Conservation (phyloP, 2,797 vertebrate species). For the Dromococcyx pavoninus region DNA sequence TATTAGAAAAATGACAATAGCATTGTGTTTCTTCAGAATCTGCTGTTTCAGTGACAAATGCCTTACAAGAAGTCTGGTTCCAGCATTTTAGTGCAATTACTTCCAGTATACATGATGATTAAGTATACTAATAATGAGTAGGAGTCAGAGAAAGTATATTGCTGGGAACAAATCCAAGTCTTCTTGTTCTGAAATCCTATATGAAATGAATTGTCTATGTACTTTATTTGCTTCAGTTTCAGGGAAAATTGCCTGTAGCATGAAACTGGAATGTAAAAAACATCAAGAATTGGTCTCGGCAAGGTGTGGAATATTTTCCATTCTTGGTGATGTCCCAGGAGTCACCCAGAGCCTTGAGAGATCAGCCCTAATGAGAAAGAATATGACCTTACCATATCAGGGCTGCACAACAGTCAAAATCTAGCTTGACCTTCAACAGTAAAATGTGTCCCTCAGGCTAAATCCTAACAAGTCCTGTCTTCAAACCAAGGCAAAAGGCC, state of each 20-base stretch:
- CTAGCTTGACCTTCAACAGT: slow-evolving; percentile 55
- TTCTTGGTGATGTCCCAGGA: slow-evolving; percentile 5
- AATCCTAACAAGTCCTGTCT: slow-evolving; percentile 59
- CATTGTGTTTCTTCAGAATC: not conserved
- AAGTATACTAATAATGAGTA: not conserved
- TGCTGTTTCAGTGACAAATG: not conserved
- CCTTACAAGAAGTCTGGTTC: not conserved
- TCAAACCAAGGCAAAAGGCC: slow-evolving; percentile 64
- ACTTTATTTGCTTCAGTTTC: not conserved
- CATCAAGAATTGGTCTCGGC: not conserved
- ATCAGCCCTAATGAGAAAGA: slow-evolving; percentile 38
- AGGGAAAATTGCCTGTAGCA: not conserved
- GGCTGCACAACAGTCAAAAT: slow-evolving; percentile 48
- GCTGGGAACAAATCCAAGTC: slow-evolving; percentile 12
- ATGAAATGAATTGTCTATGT: not conserved
- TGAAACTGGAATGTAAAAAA: not conserved
- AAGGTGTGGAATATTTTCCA: slow-evolving; percentile 45
- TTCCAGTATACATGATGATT: not conserved
- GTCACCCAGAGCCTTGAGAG: not conserved
- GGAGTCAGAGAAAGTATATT: not conserved
- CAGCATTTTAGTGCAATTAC: not conserved
- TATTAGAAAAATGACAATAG: not conserved
- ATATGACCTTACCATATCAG: slow-evolving; percentile 39
- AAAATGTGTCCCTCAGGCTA: slow-evolving; percentile 56
- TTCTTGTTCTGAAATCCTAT: not conserved